phyloP scores from a whole-genome alignment of 2,797 vertebrate species.

The Poeciliopsis presidionis region DNA sequence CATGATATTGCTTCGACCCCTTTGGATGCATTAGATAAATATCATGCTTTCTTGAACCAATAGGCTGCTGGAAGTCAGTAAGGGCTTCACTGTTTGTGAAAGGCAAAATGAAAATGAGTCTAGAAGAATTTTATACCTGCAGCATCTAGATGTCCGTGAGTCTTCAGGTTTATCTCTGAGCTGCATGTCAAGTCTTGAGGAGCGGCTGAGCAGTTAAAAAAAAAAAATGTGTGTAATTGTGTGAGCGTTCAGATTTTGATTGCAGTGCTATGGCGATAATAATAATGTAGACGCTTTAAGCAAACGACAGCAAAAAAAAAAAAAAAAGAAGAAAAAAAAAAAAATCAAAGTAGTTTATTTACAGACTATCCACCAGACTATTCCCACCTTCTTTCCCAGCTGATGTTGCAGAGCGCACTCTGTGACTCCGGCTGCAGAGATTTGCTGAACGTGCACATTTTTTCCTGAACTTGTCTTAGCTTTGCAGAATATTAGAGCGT shows the following conservation, averaged over 20 bases:
- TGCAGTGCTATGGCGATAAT: neutral
- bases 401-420: slow-evolving; percentile 44
- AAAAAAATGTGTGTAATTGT: neutral
- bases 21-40: slow-evolving; percentile 26
- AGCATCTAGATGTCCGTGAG: neutral
- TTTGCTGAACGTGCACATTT: slow-evolving; percentile 67
- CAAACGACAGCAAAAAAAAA: neutral
- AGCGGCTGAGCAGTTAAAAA: neutral
- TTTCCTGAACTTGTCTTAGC: slow-evolving; percentile 42
- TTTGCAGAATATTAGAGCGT: slow-evolving; percentile 43
- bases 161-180: slow-evolving; percentile 1
- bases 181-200: neutral
- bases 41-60: neutral
- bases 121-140: neutral
- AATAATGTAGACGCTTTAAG: neutral
- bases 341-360: neutral
- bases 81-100: neutral
- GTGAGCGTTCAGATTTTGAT: slow-evolving; percentile 7
- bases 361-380: slow-evolving; percentile 2
- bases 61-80: neutral
- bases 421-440: slow-evolving; percentile 42
- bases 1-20: slow-evolving; percentile 20
- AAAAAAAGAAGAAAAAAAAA: neutral
- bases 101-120: neutral
- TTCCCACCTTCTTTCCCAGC: slow-evolving; percentile 1